Evolutionary conservation across 2,888 invertebrate species (phyloP), one percentile per base, ranked within the genome.

Genomic region (Cantharis lateralis): DNA sequence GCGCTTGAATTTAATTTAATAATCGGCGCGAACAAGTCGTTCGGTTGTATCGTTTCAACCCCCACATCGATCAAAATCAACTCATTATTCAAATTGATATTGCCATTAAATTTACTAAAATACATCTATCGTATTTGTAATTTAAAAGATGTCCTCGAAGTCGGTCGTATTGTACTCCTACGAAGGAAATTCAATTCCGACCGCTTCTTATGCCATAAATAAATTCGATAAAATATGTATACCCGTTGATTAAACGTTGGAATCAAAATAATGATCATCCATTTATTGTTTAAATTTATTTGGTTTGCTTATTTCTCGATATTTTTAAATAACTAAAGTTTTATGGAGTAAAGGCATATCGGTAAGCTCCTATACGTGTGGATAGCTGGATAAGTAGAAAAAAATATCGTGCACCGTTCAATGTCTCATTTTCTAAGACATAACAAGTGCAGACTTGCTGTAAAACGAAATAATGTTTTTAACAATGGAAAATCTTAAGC

Each of bases 61-160:
- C 10, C 71, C 71, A 62, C 63, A 80, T 80, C 79, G 81, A 81
- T 80, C 77, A 72, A 76, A 80, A 79, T 79, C 81, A 79, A 80
- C 81, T 82, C 82, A 82, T 83, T 82, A 82, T 80, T 80, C 79
- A 82, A 83, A 83, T 83, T 83, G 82, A 79, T 83, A 81, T 81
- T 77, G 81, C 78, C 79, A 78, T 80, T 80, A 79, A 79, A 77
- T 81, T 79, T 72, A 80, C 79, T 79, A 68, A 76, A 78, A 78
- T 76, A 76, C 76, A 77, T 74, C 73, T 66, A 73, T 74, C 77
- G 68, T 64, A 76, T 71, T 71, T 68, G 62, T 75, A 75, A 71
- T 71, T 26, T 69, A 32, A 32, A 32, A 69, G 20, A 24, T 48
- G 48, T 48, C 48, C 48, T 48, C n/a, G 48, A 48, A 48, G 48